A percentile compares a stretch with the other conserved stretches of the same genome.
Evolutionary conservation across 2,113 vertebrate species (phyloP).

Genomic region (Microtus pennsylvanicus): DNA sequence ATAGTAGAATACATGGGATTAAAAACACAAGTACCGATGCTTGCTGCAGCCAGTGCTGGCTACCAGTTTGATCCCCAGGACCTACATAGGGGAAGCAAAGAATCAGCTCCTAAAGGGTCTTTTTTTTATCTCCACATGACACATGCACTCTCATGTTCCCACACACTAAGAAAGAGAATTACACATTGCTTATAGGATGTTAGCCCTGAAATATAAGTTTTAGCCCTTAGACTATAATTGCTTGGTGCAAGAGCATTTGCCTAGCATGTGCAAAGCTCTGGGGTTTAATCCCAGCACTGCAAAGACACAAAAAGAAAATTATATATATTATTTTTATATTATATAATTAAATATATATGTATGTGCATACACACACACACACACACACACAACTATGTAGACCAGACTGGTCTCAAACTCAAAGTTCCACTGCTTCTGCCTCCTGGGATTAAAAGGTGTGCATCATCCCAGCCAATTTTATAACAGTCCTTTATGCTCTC

Average conservation of each 20-base stretch:
- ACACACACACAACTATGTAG: neutral
- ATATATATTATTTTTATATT: too few species aligned
- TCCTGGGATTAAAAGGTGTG: neutral
- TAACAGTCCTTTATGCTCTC: conserved; percentile 12
- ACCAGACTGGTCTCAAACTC: neutral
- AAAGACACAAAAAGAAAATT: neutral
- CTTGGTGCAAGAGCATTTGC: neutral
- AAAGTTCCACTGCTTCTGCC: neutral
- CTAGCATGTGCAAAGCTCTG: neutral
- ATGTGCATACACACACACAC: too few species aligned
- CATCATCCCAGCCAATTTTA: neutral
- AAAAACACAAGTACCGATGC: neutral
- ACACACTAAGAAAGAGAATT: neutral
- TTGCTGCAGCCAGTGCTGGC: neutral
- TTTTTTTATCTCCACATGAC: neutral
- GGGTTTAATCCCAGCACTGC: neutral
- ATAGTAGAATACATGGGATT: neutral
- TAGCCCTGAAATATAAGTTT: neutral
- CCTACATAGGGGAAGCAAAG: neutral
- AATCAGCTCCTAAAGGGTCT: neutral
- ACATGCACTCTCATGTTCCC: too few species aligned
- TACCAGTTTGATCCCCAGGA: neutral
- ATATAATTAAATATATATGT: too few species aligned
- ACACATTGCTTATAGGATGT: conserved; percentile 20
- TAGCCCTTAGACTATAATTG: neutral